Percentiles rank a stretch among this genome's conserved stretches.
phyloP scores from a whole-genome alignment of 2,113 vertebrate genomes.

The Thermophis baileyi region DNA sequence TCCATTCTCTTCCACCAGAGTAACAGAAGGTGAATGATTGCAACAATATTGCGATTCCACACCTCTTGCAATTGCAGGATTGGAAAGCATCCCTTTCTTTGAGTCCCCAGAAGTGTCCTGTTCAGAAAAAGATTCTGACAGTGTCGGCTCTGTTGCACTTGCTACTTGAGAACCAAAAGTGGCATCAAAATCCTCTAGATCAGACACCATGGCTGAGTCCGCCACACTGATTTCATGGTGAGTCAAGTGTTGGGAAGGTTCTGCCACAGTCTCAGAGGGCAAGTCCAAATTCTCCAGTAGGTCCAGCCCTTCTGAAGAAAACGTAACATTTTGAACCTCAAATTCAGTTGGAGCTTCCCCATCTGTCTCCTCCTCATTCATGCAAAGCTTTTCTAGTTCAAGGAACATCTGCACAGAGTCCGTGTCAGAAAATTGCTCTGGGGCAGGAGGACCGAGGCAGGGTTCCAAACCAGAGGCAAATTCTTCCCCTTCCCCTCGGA shows the following conservation, averaged over 20 bases:
- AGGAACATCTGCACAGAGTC: conserved; percentile 94
- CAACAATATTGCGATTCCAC: background rate
- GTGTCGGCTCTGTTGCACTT: conserved; percentile 50
- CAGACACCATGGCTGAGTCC: conserved; percentile 55
- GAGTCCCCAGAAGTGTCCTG: conserved; percentile 57
- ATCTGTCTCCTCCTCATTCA: conserved; percentile 65
- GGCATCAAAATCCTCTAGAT: conserved; percentile 61
- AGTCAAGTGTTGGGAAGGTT: conserved; percentile 26
- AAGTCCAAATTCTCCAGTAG: conserved; percentile 35
- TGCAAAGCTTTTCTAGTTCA: conserved; percentile 89
- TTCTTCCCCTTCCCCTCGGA: conserved; percentile 46
- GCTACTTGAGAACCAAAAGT: conserved; percentile 69
- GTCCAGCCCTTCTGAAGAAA: conserved; percentile 46
- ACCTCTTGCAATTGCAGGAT: conserved; percentile 23
- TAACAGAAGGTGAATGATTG: background rate
- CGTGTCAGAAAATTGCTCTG: conserved; percentile 71
- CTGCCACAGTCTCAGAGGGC: conserved; percentile 15
- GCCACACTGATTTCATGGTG: conserved; percentile 50
- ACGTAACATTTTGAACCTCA: conserved; percentile 17
- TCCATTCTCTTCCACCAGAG: background rate
- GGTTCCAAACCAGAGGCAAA: conserved; percentile 35
- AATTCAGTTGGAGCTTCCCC: conserved; percentile 44
- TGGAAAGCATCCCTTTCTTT: conserved; percentile 60
- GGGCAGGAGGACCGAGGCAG: background rate
- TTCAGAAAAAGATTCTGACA: conserved; percentile 55